These are phyloP conservation scores for Simalia tracyae DNA, from an alignment of 2,797 vertebrate species.

Conservation along the genomic window DNA sequence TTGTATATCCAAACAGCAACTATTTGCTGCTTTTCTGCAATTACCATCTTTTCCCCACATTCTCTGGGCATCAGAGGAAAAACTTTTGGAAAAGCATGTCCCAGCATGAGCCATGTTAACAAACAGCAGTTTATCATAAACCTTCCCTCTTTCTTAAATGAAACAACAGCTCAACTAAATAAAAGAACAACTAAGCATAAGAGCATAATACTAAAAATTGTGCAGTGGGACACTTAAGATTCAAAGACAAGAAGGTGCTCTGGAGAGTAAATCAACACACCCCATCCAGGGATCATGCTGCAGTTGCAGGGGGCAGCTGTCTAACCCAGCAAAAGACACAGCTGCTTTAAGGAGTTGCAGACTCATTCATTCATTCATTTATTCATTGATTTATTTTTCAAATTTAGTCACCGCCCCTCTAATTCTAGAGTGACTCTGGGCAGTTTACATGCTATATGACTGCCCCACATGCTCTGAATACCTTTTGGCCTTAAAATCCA, in stretches of 20 bases:
- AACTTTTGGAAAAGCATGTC: not conserved
- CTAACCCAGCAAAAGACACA: not conserved
- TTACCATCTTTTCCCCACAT: not conserved
- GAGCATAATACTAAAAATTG: not conserved
- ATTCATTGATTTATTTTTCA: no score
- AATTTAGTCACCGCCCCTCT: no score
- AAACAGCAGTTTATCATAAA: not conserved
- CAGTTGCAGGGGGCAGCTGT: not conserved
- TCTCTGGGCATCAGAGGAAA: not conserved
- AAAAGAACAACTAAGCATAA: not conserved
- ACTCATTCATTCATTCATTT: not conserved
- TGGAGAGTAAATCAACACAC: not conserved
- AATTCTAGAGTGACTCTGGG: no score
- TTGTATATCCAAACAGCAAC: not conserved
- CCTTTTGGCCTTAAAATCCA: no score
- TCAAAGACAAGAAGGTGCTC: not conserved
- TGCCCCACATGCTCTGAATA: not conserved
- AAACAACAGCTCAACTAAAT: not conserved
- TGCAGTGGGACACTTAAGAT: not conserved
- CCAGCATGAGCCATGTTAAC: not conserved
- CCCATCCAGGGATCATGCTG: not conserved
- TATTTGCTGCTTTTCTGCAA: not conserved
- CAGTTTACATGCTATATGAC: not conserved
- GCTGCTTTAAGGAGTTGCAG: not conserved
- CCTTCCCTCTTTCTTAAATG: not conserved